Conservation (phyloP, 2,113 vertebrate species). For the Passer montanus region DNA sequence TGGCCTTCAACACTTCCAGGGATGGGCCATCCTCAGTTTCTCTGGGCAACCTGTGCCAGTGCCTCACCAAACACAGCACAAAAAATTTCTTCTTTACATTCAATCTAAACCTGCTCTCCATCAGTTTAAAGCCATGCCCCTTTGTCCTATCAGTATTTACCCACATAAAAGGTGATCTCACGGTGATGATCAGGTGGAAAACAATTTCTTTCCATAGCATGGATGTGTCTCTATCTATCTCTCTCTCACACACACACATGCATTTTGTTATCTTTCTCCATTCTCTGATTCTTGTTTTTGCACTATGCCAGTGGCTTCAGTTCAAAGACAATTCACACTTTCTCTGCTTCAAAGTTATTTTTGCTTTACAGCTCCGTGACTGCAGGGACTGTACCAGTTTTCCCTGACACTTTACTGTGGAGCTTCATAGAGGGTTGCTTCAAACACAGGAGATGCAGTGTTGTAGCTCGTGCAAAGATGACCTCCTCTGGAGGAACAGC, state of each 20-base stretch:
- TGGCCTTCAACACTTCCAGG: not conserved
- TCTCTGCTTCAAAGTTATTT: not conserved
- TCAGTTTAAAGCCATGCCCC: not conserved
- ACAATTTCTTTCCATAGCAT: not conserved
- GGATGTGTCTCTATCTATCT: not conserved
- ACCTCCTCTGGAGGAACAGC: not conserved
- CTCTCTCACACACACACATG: not conserved
- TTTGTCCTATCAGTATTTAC: not conserved
- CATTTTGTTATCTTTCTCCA: not conserved
- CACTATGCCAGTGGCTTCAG: not conserved
- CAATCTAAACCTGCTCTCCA: not conserved
- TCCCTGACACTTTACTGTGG: not conserved
- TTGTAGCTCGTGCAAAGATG: not conserved
- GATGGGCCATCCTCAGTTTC: not conserved
- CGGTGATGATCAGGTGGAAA: not conserved
- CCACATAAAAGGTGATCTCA: not conserved
- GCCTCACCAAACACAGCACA: not conserved
- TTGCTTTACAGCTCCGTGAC: not conserved
- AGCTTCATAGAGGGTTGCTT: not conserved
- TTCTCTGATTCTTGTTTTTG: not conserved
- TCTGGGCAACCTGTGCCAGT: not conserved
- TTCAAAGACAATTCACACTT: not conserved
- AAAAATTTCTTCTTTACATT: not conserved
- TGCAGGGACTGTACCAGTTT: not conserved
- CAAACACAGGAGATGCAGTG: not conserved